A percentile compares a stretch with the other conserved stretches of the same genome.
phyloP scores from a whole-genome alignment of 1,140 invertebrate species.

The Drosophila leontia region DNA sequence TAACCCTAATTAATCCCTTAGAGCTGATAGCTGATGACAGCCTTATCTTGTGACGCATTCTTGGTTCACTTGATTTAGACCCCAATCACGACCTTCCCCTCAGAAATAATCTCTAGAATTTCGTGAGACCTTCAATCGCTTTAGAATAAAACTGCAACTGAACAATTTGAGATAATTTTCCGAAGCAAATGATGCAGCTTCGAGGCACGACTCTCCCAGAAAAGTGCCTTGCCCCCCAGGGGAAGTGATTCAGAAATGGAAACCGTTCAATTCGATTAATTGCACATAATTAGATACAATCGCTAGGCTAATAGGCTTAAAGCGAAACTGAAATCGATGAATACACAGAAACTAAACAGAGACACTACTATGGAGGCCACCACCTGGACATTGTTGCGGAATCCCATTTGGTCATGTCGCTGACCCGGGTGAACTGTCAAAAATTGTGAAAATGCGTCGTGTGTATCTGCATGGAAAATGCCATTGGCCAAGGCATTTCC shows the following conservation, averaged over 20 bases:
- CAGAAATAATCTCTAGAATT: slow-evolving; percentile 12
- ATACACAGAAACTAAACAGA: slow-evolving; percentile 1
- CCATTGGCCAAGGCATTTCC: slow-evolving; percentile 35
- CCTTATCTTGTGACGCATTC: slow-evolving; percentile 22
- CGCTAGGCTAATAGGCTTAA: slow-evolving; percentile 31
- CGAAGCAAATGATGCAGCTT: slow-evolving; percentile 7
- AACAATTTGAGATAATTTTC: slow-evolving; percentile 33
- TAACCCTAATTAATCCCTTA: slow-evolving; percentile 33
- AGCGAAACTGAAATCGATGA: slow-evolving; percentile 13
- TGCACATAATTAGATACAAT: slow-evolving; percentile 39
- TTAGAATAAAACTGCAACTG: slow-evolving; percentile 16
- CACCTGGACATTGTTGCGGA: slow-evolving; percentile 21
- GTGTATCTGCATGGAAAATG: slow-evolving; percentile 29
- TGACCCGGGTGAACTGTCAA: slow-evolving; percentile 43
- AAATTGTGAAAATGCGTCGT: slow-evolving; percentile 37
- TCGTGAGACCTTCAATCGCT: slow-evolving; percentile 17
- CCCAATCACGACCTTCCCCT: slow-evolving; percentile 4
- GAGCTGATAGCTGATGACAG: slow-evolving; percentile 3
- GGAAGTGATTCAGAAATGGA: slow-evolving; percentile 18
- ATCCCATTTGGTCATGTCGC: slow-evolving; percentile 24
- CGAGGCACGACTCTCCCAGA: slow-evolving; percentile 29
- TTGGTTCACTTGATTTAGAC: not conserved
- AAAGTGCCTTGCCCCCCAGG: slow-evolving; percentile 33
- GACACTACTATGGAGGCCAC: slow-evolving; percentile 14
- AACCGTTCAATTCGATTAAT: slow-evolving; percentile 33